Base-by-base conservation (phyloP, 2,113 vertebrate genomes). In the Rousettus leschenaultii region DNA sequence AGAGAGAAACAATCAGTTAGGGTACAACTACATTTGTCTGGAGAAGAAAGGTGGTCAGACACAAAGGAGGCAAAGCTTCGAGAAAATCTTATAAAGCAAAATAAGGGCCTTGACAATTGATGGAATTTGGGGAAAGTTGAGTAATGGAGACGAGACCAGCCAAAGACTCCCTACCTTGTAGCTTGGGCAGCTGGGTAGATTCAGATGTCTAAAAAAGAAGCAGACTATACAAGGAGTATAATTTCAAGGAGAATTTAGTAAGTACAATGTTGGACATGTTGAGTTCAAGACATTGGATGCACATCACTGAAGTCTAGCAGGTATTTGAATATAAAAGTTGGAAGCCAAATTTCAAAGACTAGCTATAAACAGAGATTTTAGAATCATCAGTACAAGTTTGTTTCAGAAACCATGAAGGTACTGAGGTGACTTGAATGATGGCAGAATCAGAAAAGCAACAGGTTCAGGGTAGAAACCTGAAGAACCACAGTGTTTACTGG, bases 121-220 rank as follows among this genome's bases (percentile, higher is more conserved):
- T 14, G 9, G 6, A 3, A 14, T 0, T 6, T 33, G 10, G 1
- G 15, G 2, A 61, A 0, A 3, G 3, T 3, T 55, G 16, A 18
- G 8, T 45, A 38, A 68, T 1, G 2, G 12, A 51, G 33, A 26
- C 28, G 12, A 51, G 11, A n/a, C 10, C 1, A 19, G 6, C 15
- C 26, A 66, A 11, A 38, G 6, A 22, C 33, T 48, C 21, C 9
- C 10, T 7, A 3, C 18, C 13, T 0, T 2, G 3, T 11, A 40
- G 5, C 48, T 26, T 65, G 6, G 16, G 3, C 3, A 33, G 53
- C 12, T 19, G 2, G 2, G 2, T 38, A 30, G 40, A 5, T 66
- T 66, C 7, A 48, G 21, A 22, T 15, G 4, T 66, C 65, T 45
- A 40, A 65, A 74, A 59, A 5, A 78, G 9, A 28, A 70, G 14